A percentile compares a stretch with the other conserved stretches of the same genome.
Evolutionary conservation across 2,797 vertebrate species (phyloP).

Genomic region (Selene dorsalis): DNA sequence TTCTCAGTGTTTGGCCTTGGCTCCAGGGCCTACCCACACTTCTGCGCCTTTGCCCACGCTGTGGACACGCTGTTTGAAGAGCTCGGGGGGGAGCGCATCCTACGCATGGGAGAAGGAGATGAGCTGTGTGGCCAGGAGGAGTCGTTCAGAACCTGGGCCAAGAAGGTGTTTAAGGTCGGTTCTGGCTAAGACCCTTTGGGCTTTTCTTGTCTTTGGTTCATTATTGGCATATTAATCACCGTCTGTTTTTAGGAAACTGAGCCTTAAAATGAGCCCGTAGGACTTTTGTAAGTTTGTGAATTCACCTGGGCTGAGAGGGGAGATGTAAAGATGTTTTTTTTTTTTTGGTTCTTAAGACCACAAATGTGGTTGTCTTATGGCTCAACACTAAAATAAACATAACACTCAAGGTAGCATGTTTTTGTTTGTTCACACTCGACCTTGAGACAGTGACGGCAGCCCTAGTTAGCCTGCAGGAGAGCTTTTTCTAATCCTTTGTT

Average conservation of each 20-base stretch:
- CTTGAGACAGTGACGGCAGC: constrained; percentile 5
- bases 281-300: too few species aligned
- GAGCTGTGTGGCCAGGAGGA: constrained; percentile 99
- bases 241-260: too few species aligned
- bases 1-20: constrained; percentile 98
- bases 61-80: constrained; percentile 98
- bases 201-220: neutral
- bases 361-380: too few species aligned
- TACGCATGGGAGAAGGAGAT: constrained; percentile 98
- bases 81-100: constrained; percentile 97
- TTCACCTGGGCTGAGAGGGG: too few species aligned
- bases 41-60: constrained; percentile 98
- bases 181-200: constrained; percentile 22
- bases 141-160: constrained; percentile 98
- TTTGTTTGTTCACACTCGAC: constrained; percentile 2
- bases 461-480: constrained; percentile 16
- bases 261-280: too few species aligned
- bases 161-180: constrained; percentile 97
- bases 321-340: too few species aligned
- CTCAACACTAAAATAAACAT: too few species aligned
- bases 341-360: too few species aligned
- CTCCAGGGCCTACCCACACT: constrained; percentile 97
- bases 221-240: neutral
- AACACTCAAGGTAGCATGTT: neutral
- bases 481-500: too few species aligned